phyloP scores from a whole-genome alignment of 1,140 invertebrate genomes.

The Subanguina moxae region DNA sequence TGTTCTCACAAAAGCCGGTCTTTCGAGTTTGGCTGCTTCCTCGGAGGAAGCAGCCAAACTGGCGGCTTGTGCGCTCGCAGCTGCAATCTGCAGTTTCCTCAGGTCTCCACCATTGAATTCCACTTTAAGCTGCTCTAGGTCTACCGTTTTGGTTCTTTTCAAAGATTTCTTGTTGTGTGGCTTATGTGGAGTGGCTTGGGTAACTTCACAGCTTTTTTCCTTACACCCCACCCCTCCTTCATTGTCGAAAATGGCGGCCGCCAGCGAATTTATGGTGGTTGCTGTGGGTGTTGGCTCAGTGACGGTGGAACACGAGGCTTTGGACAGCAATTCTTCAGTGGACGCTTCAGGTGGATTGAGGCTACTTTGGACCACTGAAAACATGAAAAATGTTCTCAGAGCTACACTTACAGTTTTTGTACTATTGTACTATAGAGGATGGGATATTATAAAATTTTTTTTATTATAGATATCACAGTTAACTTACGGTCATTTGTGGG shows the following conservation, averaged over 20 bases:
- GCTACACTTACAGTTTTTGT: too few relatives aligned
- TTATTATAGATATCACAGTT: too few relatives aligned
- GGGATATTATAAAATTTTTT: too few relatives aligned
- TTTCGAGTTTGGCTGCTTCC: neutral
- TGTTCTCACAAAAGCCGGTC: neutral
- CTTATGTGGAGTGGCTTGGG: neutral
- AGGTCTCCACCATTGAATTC: too few relatives aligned
- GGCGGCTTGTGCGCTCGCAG: neutral
- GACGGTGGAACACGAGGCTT: neutral
- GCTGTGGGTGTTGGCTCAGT: neutral
- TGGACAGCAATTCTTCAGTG: too few relatives aligned
- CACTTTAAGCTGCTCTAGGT: neutral
- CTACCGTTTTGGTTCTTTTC: neutral
- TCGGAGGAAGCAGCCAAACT: neutral
- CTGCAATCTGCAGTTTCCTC: neutral
- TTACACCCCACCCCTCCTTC: neutral
- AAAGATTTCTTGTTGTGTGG: neutral
- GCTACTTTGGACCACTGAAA: too few relatives aligned
- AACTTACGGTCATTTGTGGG: too few relatives aligned
- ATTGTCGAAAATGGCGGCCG: slow-evolving; percentile 4
- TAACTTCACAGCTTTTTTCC: neutral
- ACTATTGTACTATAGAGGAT: too few relatives aligned
- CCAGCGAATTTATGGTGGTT: slow-evolving; percentile 12
- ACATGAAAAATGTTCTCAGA: too few relatives aligned
- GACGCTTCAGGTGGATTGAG: too few relatives aligned